Evolutionary conservation across 2,113 vertebrate genomes (phyloP), one percentile per base, ranked within the genome.

Genomic region (Terrapene triunguis): DNA sequence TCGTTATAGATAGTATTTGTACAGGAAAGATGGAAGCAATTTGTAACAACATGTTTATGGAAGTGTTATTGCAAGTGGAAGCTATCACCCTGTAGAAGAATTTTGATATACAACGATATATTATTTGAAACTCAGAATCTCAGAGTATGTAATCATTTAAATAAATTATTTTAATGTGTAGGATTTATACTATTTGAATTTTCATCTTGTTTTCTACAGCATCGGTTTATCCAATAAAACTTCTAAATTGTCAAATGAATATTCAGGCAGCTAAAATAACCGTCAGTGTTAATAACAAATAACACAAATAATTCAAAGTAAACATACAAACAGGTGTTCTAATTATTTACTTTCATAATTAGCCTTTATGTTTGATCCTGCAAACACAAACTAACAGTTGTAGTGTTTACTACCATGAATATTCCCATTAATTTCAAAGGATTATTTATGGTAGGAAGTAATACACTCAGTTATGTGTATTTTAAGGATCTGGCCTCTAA

Each of bases 11-110:
- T 92, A 90, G 38, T 86, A 57, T 96, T 96, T 94, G 76, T 84
- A 93, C n/a, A 55, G 79, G 82, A 94, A 96, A 95, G 95, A 95
- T 44, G 27, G 78, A 96, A 95, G 88, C 92, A 97, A 97, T 98
- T 97, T 96, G 89, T 92, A 96, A 93, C 32, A 86, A 11, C 38
- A 13, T 32, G 27, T 83, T 97, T 94, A 85, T 89, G 74, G 53
- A 97, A 95, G 76, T 90, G 95, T 91, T 95, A 94, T 80, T 97
- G 86, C 50, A 88, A 84, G 32, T 95, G 80, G 2, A 96, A 90
- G 80, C 88, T 78, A 42, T 89, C 85, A 84, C 86, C 3, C 21
- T 92, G 85, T 87, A 94, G 19, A 24, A 95, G 88, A 85, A 95
- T 97, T 69, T 85, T 95, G 84, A 88, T 29, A 25, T 32, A 38